phyloP scores from a whole-genome alignment of 2,113 vertebrate species.

The Oostethus manadensis region DNA sequence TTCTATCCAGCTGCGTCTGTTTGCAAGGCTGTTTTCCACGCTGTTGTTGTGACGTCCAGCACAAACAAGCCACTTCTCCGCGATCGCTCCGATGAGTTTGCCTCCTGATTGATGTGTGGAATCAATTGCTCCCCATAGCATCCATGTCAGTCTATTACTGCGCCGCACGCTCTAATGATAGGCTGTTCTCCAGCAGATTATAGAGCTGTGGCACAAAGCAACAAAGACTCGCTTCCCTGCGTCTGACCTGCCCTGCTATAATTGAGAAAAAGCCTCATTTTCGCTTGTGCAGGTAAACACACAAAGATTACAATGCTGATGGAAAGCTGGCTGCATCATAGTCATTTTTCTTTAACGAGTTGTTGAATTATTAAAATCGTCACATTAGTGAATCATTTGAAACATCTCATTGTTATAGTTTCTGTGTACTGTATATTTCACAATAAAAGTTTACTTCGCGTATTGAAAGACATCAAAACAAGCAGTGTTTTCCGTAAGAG shows the following conservation, averaged over 20 bases:
- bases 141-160: slow-evolving; percentile 76
- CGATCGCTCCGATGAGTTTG: slow-evolving; percentile 67
- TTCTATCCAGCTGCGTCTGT: slow-evolving; percentile 32
- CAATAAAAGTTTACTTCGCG: slow-evolving; percentile 22
- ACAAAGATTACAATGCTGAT: slow-evolving; percentile 50
- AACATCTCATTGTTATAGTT: background rate
- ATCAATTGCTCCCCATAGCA: slow-evolving; percentile 77
- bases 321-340: slow-evolving; percentile 46
- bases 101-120: slow-evolving; percentile 75
- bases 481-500: slow-evolving; percentile 51
- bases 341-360: slow-evolving; percentile 25
- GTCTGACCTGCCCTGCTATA: slow-evolving; percentile 58
- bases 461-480: slow-evolving; percentile 53
- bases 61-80: slow-evolving; percentile 69
- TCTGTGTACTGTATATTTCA: background rate
- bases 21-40: slow-evolving; percentile 42
- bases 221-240: slow-evolving; percentile 64
- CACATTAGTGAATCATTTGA: slow-evolving; percentile 6
- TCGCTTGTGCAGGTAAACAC: slow-evolving; percentile 53
- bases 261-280: slow-evolving; percentile 64
- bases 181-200: slow-evolving; percentile 73
- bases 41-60: slow-evolving; percentile 56
- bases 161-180: slow-evolving; percentile 70
- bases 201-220: slow-evolving; percentile 65
- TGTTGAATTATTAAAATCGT: slow-evolving; percentile 55